Conservation (phyloP, 2,888 invertebrate species). For the Phymatocera aterrima region DNA sequence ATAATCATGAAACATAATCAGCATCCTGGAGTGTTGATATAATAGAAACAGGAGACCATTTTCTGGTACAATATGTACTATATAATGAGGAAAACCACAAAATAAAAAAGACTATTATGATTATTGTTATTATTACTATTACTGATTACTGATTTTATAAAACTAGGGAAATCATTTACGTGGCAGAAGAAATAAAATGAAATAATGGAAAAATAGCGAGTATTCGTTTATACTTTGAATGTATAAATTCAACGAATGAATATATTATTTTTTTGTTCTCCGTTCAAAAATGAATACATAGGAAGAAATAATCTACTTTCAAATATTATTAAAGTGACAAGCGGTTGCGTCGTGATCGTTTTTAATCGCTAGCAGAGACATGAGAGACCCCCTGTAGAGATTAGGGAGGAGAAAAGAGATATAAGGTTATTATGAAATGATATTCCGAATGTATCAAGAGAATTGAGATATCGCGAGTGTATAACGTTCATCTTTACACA, state of each 20-base stretch:
- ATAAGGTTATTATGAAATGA: too few relatives aligned
- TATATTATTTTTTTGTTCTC: too few relatives aligned
- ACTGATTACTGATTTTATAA: background rate
- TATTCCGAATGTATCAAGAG: too few relatives aligned
- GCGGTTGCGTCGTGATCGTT: background rate
- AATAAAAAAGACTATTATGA: background rate
- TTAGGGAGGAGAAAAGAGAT: background rate
- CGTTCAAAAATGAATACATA: too few relatives aligned
- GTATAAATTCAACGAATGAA: too few relatives aligned
- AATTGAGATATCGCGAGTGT: background rate
- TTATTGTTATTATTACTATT: background rate
- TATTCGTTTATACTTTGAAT: too few relatives aligned
- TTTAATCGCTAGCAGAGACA: background rate
- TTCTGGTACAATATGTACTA: too few relatives aligned
- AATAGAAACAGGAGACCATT: background rate
- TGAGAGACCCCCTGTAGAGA: slow-evolving; percentile 38
- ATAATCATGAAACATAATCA: background rate
- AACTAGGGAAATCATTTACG: background rate
- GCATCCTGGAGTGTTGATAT: slow-evolving; percentile 13
- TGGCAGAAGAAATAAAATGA: background rate
- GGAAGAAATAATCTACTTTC: too few relatives aligned
- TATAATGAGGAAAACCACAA: slow-evolving; percentile 1
- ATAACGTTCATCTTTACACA: background rate
- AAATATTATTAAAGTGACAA: slow-evolving; percentile 20
- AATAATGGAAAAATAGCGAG: too few relatives aligned